Percentiles rank a stretch among this genome's conserved stretches.
phyloP scores from a whole-genome alignment of 2,797 vertebrate species.

The Hoplostethus mediterraneus region DNA sequence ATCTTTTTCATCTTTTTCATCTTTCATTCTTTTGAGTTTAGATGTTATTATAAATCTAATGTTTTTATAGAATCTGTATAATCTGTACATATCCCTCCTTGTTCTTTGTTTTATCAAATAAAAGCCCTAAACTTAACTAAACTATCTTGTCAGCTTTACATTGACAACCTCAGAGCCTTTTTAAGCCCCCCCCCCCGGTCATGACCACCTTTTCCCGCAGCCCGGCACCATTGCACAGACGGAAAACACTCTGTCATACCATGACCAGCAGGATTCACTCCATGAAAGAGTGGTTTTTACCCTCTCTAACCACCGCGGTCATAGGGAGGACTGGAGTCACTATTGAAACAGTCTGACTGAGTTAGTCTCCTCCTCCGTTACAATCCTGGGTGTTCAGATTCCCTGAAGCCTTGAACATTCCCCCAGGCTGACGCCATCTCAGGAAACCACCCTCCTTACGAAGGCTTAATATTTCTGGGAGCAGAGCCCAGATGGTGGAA shows the following conservation, averaged over 20 bases:
- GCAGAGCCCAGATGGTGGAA: slow-evolving; percentile 39
- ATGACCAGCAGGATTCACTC: slow-evolving; percentile 61
- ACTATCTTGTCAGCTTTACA: slow-evolving; percentile 23
- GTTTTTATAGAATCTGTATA: neutral
- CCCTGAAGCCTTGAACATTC: slow-evolving; percentile 71
- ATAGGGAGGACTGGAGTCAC: slow-evolving; percentile 60
- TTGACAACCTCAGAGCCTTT: slow-evolving; percentile 19
- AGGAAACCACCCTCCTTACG: slow-evolving; percentile 74
- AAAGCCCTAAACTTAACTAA: neutral
- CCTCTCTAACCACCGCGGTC: slow-evolving; percentile 52
- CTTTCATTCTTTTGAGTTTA: neutral
- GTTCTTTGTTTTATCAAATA: slow-evolving; percentile 4
- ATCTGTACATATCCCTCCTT: neutral
- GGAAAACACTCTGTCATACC: slow-evolving; percentile 72
- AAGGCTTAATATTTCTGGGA: slow-evolving; percentile 65
- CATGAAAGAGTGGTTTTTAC: slow-evolving; percentile 59
- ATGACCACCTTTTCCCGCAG: slow-evolving; percentile 36
- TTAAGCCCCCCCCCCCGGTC: slow-evolving; percentile 17
- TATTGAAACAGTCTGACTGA: slow-evolving; percentile 56
- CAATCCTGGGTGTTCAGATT: slow-evolving; percentile 36
- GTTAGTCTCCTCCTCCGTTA: slow-evolving; percentile 46
- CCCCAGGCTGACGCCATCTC: slow-evolving; percentile 73
- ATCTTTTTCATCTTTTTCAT: slow-evolving; percentile 1
- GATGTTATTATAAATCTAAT: neutral
- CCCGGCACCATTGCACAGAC: slow-evolving; percentile 1